Base-by-base conservation (phyloP, 2,888 invertebrate species). In the Palloptera scutellata region DNA sequence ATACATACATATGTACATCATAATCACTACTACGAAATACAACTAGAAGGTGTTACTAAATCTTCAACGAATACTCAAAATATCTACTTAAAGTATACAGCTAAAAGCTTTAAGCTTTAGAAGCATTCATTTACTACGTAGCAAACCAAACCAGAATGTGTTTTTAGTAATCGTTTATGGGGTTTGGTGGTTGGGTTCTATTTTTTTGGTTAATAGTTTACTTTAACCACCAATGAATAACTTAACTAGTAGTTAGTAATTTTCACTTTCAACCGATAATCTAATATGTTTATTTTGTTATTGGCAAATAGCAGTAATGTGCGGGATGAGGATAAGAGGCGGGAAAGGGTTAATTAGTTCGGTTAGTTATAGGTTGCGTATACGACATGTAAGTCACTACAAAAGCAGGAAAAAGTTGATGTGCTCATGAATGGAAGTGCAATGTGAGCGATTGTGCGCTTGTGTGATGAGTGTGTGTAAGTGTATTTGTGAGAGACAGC, bases 51-150 rank as follows among this genome's bases (percentile, higher is more conserved):
- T 54, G 30, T 30, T 11, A 54, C 10, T 13, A 13, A 19, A 19
- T 2, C 30, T 54, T 17, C 54, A 20, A 54, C 15, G 19, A 54
- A 11, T 20, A 19, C 1, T 20, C 54, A 11, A 54, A 54, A 54
- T 6, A 8, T 15, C 20, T 54, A 55, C 43, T 45, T 59, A 64
- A 6, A 42, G 20, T 59, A 58, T 58, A 43, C 52, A 64, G 52
- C 64, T 64, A 64, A 17, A 64, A 64, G 64, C 64, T 42, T 12
- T 59, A 64, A 64, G 64, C 64, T 9, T 58, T 58, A 19, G 42
- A 43, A 64, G 53, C 45, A 6, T 59, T 64, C 17, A 15, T 52
- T 6, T 30, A 30, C 30, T 30, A 59, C 30, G 58, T 20, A 59
- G 54, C 41, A n/a, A 20, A 52, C 19, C 15, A 19, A 48, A 48